Evolutionary conservation across 2,113 vertebrate genomes (phyloP), one percentile per base, ranked within the genome.

Genomic region (Synodontis membranacea): DNA sequence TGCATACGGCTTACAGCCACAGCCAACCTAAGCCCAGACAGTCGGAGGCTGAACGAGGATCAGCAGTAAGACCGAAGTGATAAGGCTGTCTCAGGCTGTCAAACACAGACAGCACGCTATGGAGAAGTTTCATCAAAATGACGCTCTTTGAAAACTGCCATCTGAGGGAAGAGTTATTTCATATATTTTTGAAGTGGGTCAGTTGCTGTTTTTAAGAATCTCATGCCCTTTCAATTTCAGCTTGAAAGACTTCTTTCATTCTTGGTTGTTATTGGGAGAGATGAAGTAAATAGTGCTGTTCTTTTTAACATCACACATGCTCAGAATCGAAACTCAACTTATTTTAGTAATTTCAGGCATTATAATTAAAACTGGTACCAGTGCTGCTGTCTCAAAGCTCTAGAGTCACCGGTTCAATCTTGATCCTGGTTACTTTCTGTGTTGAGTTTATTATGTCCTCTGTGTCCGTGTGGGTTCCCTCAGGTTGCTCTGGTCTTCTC

Each of bases 1-100:
- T 89, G 88, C 83, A 87, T 70, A 34, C 80, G 76, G 86, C 62
- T 58, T 72, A 86, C 50, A 70, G 56, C 62, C 83, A 83, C 31
- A 34, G 50, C 64, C 66, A 62, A 62, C 70, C 86, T 39, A 58
- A 85, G 88, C 72, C 72, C 46, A 82, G 72, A 62, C 74, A 52
- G 34, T 44, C 74, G 3, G 52, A 85, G 78, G 52, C 86, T 85
- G 86, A 89, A 84, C 60, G 23, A 84, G 83, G 72, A 85, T 87
- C 88, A 89, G 86, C 23, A 15, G 23, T 11, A 74, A 74, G 39
- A 28, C 72, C 46, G 64, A 50, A 72, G 62, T 8, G 76, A 88
- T 72, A 83, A 83, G 72, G 70, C 34, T 39, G 31, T 82, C 86
- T 79, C 68, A 84, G 52, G 42, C 44, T 60, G 25, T 76, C 34